Evolutionary conservation across 1,140 invertebrate species (phyloP), one percentile per base, ranked within the genome.

Genomic region (Aradophagus sp.): DNA sequence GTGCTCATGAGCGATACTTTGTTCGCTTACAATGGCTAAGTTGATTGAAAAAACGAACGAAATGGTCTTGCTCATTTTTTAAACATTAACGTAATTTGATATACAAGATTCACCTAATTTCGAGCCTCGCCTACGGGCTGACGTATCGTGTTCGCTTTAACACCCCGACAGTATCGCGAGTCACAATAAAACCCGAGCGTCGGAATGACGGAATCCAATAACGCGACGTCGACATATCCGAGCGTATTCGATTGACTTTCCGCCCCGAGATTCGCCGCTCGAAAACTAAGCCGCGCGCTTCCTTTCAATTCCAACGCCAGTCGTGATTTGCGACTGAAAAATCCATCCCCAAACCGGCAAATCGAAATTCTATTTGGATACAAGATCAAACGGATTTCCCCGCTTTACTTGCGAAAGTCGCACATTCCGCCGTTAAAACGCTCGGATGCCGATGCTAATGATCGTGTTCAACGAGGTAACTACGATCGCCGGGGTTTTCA

Each of bases 41-140:
- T n/a, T n/a, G n/a, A n/a, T n/a, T n/a, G n/a, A n/a, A n/a, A n/a
- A n/a, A n/a, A n/a, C n/a, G n/a, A 34, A 2, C 10, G 34, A 39
- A 16, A n/a, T 2, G 36, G 17, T 2, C n/a, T 31, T 44, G 15
- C 29, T n/a, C n/a, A 44, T 29, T 44, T 44, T 8, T 12, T 27
- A 14, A 36, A 52, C 23, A 52, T 12, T 23, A 17, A 7, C 23
- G 5, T 19, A 20, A 39, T 52, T 52, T 52, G 47, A 39, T 52
- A 52, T 52, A 52, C 47, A 52, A 52, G 47, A 52, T 52, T 50
- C 34, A 36, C 31, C 45, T 35, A 50, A 50, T 50, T 50, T 38
- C 34, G 23, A 50, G 17, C 27, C 19, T 14, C 36, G 16, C 31
- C n/a, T n/a, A n/a, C n/a, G n/a, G n/a, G n/a, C n/a, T n/a, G 12